These are phyloP conservation scores for Dasypus novemcinctus DNA, from an alignment of 2,113 vertebrate species.

Conservation along the genomic window DNA sequence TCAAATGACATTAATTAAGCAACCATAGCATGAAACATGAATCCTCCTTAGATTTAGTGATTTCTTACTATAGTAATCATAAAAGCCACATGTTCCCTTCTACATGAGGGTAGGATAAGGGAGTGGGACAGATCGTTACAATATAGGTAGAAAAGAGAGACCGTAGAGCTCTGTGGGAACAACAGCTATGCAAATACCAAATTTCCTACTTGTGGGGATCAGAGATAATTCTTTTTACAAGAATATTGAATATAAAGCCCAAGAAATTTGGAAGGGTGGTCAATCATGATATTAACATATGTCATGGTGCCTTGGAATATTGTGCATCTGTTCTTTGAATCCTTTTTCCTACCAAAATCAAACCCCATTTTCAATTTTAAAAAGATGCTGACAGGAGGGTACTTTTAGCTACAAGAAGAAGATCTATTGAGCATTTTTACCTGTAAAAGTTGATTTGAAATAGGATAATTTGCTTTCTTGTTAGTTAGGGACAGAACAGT, in stretches of 20 bases:
- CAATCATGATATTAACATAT: background rate
- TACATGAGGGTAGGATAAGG: background rate
- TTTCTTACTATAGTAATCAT: conserved; percentile 31
- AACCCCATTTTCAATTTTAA: background rate
- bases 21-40: background rate
- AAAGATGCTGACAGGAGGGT: background rate
- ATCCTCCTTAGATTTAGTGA: conserved; percentile 21
- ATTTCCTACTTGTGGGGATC: background rate
- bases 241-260: background rate
- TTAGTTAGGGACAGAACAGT: background rate
- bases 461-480: background rate
- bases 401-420: background rate
- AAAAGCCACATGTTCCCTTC: conserved; percentile 15
- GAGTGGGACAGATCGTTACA: background rate
- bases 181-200: background rate
- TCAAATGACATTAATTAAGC: background rate
- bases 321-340: background rate
- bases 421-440: background rate
- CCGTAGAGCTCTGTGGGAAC: background rate
- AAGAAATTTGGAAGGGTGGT: background rate
- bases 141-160: background rate
- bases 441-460: background rate
- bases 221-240: background rate
- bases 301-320: background rate
- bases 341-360: background rate